Percentiles rank a stretch among this genome's conserved stretches.
Evolutionary conservation across 2,113 vertebrate genomes (phyloP).

Genomic region (Corvus cornix): DNA sequence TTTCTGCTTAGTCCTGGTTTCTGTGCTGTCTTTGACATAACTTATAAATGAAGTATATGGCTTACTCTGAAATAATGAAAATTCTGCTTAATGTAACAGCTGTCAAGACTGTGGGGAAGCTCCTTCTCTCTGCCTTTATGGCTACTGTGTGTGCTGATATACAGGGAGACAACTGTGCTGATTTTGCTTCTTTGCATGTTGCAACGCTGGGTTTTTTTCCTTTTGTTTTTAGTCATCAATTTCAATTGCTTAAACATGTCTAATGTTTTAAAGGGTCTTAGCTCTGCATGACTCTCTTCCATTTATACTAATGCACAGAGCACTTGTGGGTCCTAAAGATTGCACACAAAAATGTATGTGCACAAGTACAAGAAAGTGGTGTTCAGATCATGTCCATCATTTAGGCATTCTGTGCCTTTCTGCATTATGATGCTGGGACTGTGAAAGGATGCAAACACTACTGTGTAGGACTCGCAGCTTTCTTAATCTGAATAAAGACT

Average conservation of each 20-base stretch:
- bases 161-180: constrained; percentile 4
- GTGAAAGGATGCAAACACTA: not conserved
- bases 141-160: constrained; percentile 4
- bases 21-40: constrained; percentile 29
- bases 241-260: constrained; percentile 25
- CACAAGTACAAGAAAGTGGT: not conserved
- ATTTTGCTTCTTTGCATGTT: constrained; percentile 25
- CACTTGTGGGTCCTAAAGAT: not conserved
- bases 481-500: not conserved
- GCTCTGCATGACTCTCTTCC: not conserved
- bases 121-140: constrained; percentile 32
- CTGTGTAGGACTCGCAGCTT: not conserved
- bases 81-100: constrained; percentile 41
- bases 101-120: constrained; percentile 29
- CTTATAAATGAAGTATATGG: constrained; percentile 37
- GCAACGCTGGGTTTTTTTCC: not conserved
- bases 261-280: not conserved
- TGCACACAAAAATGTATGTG: not conserved
- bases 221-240: constrained; percentile 8
- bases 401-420: not conserved
- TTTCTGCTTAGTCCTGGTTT: constrained; percentile 1
- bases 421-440: not conserved
- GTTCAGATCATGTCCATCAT: not conserved
- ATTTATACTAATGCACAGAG: not conserved
- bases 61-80: constrained; percentile 48